These are phyloP conservation scores for Ophion ellenae DNA, from an alignment of 2,888 invertebrate genomes.

Conservation along the genomic window DNA sequence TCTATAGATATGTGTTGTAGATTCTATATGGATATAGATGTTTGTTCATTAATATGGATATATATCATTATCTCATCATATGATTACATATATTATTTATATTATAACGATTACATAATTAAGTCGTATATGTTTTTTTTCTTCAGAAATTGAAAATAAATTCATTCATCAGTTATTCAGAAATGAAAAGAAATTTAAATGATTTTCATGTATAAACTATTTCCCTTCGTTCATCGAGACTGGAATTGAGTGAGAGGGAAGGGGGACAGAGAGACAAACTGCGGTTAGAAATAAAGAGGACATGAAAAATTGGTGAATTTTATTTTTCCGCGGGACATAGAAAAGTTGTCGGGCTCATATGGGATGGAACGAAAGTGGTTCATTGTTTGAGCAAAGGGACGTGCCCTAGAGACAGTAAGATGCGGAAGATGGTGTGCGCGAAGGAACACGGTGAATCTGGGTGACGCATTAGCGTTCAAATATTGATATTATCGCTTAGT, in stretches of 20 bases:
- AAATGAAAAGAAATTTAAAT: background rate
- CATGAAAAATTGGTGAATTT: constrained; percentile 13
- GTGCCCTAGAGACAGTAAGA: constrained; percentile 31
- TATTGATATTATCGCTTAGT: constrained; percentile 59
- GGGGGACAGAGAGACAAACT: background rate
- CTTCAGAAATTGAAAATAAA: too few relatives aligned
- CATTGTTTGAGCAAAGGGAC: constrained; percentile 49
- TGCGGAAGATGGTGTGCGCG: constrained; percentile 6
- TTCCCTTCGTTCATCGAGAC: too few relatives aligned
- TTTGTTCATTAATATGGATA: too few relatives aligned
- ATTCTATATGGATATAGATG: too few relatives aligned
- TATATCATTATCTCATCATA: too few relatives aligned
- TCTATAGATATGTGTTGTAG: too few relatives aligned
- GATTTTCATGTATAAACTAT: background rate
- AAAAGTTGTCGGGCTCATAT: background rate
- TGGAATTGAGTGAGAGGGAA: too few relatives aligned
- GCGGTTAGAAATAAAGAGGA: background rate
- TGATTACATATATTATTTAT: too few relatives aligned
- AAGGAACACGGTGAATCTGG: constrained; percentile 29
- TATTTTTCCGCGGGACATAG: background rate
- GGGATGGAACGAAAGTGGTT: constrained; percentile 18
- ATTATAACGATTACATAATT: too few relatives aligned
- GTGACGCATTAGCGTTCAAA: constrained; percentile 59
- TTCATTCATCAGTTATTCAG: too few relatives aligned
- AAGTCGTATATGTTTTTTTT: too few relatives aligned